phyloP scores from a whole-genome alignment of 1,140 invertebrate species.

The Bombus polaris region DNA sequence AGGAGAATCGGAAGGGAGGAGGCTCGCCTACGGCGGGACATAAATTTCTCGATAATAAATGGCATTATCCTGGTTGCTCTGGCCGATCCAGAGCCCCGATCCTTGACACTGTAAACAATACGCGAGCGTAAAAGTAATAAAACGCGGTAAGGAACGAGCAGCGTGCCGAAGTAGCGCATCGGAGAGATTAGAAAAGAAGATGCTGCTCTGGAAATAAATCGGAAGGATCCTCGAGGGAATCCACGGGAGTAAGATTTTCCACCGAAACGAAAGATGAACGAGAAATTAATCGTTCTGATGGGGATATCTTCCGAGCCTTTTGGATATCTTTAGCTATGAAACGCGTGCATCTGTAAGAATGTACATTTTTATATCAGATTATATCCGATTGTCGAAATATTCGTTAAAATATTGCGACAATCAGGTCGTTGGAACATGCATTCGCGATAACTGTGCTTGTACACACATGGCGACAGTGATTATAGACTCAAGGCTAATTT shows the following conservation, averaged over 20 bases:
- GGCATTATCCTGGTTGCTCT: background rate
- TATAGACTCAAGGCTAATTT: no score
- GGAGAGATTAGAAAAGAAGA: constrained; percentile 1
- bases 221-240: background rate
- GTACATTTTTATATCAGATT: no score
- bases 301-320: accelerated
- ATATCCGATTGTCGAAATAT: no score
- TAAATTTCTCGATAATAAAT: constrained; percentile 24
- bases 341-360: no score
- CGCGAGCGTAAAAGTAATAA: constrained; percentile 11
- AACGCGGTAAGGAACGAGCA: background rate
- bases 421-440: no score
- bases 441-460: no score
- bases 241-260: background rate
- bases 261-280: background rate
- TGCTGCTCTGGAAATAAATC: constrained; percentile 3
- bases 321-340: no score
- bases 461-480: no score
- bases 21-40: background rate
- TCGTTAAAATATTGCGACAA: no score
- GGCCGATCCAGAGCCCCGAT: background rate
- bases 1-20: background rate
- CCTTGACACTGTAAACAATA: background rate
- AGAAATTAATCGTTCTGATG: background rate
- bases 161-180: background rate